Evolutionary conservation across 2,113 vertebrate species (phyloP).

Genomic region (Turnix velox): DNA sequence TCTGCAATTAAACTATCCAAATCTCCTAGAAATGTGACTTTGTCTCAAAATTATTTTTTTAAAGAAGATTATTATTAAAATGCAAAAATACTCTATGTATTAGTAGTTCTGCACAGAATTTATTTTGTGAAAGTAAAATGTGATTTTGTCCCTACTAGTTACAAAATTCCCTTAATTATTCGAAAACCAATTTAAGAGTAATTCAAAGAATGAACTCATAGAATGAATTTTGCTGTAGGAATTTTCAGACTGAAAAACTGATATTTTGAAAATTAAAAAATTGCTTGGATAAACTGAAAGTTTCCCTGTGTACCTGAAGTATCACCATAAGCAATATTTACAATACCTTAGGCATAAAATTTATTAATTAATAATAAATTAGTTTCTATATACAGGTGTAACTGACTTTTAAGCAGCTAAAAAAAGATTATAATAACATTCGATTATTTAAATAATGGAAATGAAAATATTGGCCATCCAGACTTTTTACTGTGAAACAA

Average conservation of each 20-base stretch:
- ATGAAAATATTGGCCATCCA: neutral
- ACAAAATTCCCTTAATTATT: neutral
- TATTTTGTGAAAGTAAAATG: neutral
- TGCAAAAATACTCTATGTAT: neutral
- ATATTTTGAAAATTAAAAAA: neutral
- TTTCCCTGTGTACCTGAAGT: neutral
- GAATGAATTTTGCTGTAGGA: neutral
- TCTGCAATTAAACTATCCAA: neutral
- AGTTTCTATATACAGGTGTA: neutral
- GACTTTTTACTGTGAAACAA: neutral
- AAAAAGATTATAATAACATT: neutral
- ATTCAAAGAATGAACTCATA: neutral
- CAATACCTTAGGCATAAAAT: neutral
- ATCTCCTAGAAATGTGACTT: neutral
- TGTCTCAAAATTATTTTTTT: neutral
- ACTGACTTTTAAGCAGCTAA: neutral
- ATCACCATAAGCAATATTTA: neutral
- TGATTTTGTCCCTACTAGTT: neutral
- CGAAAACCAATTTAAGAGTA: neutral
- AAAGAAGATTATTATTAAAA: neutral
- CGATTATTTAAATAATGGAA: neutral
- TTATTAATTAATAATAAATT: neutral
- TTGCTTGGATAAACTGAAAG: neutral
- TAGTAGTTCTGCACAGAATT: neutral
- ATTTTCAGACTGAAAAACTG: neutral